Evolutionary conservation across 35 echinoderm and acorn worm genomes (phyloP).

Genomic region (Apostichopus japonicus): DNA sequence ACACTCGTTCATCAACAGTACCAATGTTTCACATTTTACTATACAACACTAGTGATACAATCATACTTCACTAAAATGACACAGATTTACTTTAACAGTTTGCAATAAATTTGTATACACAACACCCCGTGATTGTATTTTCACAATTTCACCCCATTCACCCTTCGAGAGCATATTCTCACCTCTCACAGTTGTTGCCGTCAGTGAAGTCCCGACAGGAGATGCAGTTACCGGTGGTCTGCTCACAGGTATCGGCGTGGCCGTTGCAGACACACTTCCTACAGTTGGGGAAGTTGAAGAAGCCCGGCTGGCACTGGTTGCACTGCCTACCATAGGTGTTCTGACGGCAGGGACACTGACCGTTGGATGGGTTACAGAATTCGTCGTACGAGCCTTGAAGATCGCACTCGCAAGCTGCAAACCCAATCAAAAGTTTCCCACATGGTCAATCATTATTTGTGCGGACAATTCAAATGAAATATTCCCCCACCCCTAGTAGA

Average conservation of each 20-base stretch:
- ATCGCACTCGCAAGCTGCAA: conserved; percentile 84
- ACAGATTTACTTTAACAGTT: neutral
- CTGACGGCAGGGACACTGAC: conserved; percentile 74
- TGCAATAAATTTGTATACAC: neutral
- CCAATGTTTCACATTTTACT: too few relatives aligned
- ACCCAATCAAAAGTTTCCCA: neutral
- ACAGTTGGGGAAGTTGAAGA: conserved; percentile 97
- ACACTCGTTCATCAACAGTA: too few relatives aligned
- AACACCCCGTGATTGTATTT: neutral
- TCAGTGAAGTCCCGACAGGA: conserved; percentile 73
- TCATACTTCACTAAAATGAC: too few relatives aligned
- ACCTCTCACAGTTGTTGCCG: conserved; percentile 81
- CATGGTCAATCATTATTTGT: too few relatives aligned
- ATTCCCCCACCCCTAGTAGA: too few relatives aligned
- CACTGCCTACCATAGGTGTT: conserved; percentile 86
- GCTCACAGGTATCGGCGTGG: conserved; percentile 72
- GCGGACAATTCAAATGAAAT: too few relatives aligned
- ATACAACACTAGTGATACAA: too few relatives aligned
- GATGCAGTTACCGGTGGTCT: conserved; percentile 66
- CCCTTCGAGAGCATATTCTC: neutral
- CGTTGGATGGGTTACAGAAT: conserved; percentile 77
- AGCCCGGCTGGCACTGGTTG: conserved; percentile 78
- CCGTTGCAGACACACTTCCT: conserved; percentile 77
- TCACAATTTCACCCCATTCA: too few relatives aligned
- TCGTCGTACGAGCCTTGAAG: conserved; percentile 60